A percentile compares a stretch with the other conserved stretches of the same genome.
These are phyloP conservation scores for Gyps fulvus DNA, from an alignment of 2,113 vertebrate species.

Conservation along the genomic window DNA sequence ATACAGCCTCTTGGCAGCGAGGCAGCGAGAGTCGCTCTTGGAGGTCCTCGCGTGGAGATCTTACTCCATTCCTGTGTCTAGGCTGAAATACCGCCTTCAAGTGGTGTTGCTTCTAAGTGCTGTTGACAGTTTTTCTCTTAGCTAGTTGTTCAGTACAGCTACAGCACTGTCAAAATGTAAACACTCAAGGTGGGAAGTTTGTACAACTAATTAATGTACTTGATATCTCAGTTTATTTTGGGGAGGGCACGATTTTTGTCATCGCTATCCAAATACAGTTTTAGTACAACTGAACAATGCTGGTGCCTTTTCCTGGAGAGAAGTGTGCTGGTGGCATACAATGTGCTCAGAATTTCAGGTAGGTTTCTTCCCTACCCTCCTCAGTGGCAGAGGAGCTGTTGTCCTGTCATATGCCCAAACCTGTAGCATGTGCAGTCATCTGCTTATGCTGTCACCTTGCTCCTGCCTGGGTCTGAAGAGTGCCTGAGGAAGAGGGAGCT, in stretches of 20 bases:
- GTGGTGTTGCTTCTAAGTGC: neutral
- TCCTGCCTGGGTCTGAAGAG: neutral
- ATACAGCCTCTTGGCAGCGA: neutral
- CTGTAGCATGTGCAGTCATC: neutral
- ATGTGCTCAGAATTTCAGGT: neutral
- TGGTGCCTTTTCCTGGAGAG: neutral
- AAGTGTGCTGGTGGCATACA: neutral
- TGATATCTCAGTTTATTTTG: neutral
- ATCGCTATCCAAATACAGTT: rapidly evolving
- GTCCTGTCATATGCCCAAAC: neutral
- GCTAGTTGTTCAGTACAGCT: neutral
- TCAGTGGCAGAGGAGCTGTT: neutral
- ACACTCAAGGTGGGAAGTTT: neutral
- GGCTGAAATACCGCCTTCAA: neutral
- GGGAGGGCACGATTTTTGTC: neutral
- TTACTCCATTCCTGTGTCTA: neutral
- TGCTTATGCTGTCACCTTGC: neutral
- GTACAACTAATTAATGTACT: neutral
- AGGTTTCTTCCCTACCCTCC: neutral
- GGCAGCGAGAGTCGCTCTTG: neutral
- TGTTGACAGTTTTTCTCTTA: neutral
- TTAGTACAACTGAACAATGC: neutral
- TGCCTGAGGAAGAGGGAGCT: neutral
- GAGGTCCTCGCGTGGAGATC: neutral
- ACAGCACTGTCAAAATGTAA: neutral